Evolutionary conservation across 2,888 invertebrate genomes (phyloP).

Genomic region (Thecophora atra): DNA sequence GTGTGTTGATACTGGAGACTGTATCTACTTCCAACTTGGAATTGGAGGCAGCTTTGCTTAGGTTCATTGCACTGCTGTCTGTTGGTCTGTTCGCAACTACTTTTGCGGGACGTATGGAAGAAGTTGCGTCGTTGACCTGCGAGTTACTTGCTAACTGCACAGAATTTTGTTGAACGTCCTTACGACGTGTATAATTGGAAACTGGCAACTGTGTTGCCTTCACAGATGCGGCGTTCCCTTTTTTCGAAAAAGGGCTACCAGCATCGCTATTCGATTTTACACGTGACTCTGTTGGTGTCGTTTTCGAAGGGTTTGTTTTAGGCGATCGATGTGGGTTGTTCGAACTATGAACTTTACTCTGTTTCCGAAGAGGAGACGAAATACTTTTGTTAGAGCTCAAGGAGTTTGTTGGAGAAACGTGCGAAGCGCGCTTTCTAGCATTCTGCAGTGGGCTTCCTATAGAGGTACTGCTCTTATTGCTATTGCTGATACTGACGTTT

Average conservation of each 20-base stretch:
- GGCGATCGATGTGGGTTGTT: not conserved
- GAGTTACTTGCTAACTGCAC: not conserved
- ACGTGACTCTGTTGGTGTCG: not conserved
- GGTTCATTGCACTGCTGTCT: not conserved
- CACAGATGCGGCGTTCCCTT: conserved; percentile 1
- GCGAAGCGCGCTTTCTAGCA: conserved; percentile 54
- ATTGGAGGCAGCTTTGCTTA: not conserved
- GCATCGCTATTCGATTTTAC: not conserved
- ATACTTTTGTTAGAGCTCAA: conserved; percentile 32
- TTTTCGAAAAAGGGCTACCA: conserved; percentile 20
- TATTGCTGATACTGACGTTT: not conserved
- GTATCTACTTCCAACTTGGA: not conserved
- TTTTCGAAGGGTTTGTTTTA: not conserved
- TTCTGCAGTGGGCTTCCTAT: conserved; percentile 55
- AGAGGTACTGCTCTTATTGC: not conserved
- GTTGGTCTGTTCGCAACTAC: not conserved
- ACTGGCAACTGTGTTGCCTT: not conserved
- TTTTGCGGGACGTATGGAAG: not conserved
- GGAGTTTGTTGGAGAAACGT: conserved; percentile 46
- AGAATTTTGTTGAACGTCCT: not conserved
- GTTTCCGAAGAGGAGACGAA: conserved; percentile 53
- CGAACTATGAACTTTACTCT: conserved; percentile 47
- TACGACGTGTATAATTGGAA: not conserved
- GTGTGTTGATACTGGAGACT: conserved; percentile 43
- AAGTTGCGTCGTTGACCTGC: not conserved